A percentile compares a stretch with the other conserved stretches of the same genome.
phyloP scores from a whole-genome alignment of 1,140 invertebrate species.

The Orchesella cincta region DNA sequence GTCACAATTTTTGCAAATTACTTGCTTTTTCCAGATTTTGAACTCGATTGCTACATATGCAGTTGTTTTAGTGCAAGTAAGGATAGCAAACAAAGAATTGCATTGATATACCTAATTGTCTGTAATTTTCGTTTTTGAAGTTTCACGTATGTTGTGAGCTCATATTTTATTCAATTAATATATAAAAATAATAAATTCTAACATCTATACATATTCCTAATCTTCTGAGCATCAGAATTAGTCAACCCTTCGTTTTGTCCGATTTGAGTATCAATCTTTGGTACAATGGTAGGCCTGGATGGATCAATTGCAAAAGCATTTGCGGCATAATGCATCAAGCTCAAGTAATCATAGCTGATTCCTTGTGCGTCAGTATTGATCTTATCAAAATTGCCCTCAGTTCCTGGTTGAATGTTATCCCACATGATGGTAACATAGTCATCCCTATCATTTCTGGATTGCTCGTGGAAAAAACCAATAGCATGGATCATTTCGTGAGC shows the following conservation, averaged over 20 bases:
- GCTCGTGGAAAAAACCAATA: constrained; percentile 48
- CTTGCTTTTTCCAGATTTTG: too few species aligned
- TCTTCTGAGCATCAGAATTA: not conserved
- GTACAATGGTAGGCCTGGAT: constrained; percentile 38
- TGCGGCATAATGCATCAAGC: constrained; percentile 49
- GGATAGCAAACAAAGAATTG: too few species aligned
- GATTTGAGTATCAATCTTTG: not conserved
- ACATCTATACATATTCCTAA: constrained; percentile 18
- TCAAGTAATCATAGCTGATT: constrained; percentile 42
- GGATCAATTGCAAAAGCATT: constrained; percentile 48
- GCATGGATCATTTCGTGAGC: constrained; percentile 48
- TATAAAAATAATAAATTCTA: not conserved
- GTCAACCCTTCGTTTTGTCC: not conserved
- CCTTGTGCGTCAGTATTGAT: constrained; percentile 30
- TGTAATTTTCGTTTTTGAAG: too few species aligned
- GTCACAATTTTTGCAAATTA: too few species aligned
- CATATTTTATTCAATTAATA: too few species aligned
- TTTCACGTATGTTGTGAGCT: too few species aligned
- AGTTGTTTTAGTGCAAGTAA: too few species aligned
- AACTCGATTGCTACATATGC: too few species aligned
- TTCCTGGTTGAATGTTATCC: constrained; percentile 40
- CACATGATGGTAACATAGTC: constrained; percentile 37
- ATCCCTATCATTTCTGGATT: constrained; percentile 44
- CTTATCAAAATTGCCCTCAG: constrained; percentile 43
- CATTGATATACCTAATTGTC: too few species aligned